phyloP scores from a whole-genome alignment of 2,113 vertebrate genomes.

The Tinamus guttatus region DNA sequence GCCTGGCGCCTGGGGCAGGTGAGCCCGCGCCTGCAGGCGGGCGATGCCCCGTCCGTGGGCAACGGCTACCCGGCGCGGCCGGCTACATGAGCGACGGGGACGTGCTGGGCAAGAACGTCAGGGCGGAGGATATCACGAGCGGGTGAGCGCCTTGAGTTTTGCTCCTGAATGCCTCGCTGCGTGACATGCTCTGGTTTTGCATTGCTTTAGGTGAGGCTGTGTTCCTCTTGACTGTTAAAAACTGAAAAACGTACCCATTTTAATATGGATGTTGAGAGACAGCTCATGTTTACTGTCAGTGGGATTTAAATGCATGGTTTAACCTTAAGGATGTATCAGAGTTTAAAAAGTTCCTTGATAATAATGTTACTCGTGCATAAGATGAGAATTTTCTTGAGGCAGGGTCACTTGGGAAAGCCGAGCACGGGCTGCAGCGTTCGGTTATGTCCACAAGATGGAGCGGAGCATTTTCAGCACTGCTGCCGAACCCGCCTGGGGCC shows the following conservation, averaged over 20 bases:
- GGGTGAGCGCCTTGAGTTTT: constrained; percentile 82
- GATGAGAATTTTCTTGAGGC: background rate
- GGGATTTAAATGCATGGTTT: background rate
- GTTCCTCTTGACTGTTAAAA: fast-evolving
- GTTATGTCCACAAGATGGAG: constrained; percentile 66
- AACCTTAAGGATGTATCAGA: fast-evolving
- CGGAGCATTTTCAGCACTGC: background rate
- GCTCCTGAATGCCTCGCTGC: fast-evolving
- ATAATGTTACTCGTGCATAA: fast-evolving
- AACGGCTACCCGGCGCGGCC: constrained; percentile 87
- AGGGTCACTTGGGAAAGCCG: fast-evolving
- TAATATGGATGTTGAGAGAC: background rate
- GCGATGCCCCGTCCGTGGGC: constrained; percentile 91
- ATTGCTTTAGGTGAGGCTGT: fast-evolving
- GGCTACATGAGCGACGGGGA: constrained; percentile 99
- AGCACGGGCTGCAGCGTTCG: background rate
- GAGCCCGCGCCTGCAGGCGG: constrained; percentile 95
- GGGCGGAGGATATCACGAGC: constrained; percentile 91
- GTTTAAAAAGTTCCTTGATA: background rate
- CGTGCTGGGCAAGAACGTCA: constrained; percentile 92
- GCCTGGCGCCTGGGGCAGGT: constrained; percentile 94
- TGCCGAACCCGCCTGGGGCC: fast-evolving
- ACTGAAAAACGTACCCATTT: fast-evolving
- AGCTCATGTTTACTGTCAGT: background rate
- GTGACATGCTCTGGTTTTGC: fast-evolving